Base-by-base conservation (phyloP, 2,113 vertebrate species). In the Mus pahari region DNA sequence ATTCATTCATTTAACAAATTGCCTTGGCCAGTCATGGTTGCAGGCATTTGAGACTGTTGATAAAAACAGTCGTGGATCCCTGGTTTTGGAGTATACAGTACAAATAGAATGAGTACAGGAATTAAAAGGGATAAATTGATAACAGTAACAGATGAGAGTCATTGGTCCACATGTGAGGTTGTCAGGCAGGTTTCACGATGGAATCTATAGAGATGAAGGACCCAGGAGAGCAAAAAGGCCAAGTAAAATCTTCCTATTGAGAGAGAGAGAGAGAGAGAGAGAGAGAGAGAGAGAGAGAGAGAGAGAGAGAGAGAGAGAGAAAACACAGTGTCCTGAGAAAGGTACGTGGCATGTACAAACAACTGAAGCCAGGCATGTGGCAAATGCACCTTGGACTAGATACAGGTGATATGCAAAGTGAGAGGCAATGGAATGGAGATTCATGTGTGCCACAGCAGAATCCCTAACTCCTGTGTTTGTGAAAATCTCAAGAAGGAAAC, bases 1-100 rank as follows among this genome's bases (percentile, higher is more conserved):
- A 45, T 28, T 42, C 88, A 90, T 45, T 82, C 42, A 33, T 50
- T 91, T 89, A 62, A 31, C 45, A 82, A 73, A 22, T 39, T 8
- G 3, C 45, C 53, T 3, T 14, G 58, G 7, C 3, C 45, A 68
- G 89, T 86, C 22, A 39, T 42, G 24, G 10, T 5, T 70, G 50
- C 6, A 60, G 2, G 24, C 28, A 74, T 71, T 68, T 68, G 42
- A 8, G 33, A 58, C n/a, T 79, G 20, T 50, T 71, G 82, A 48
- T 19, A 64, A 95, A 95, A 96, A 84, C 8, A 94, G 48, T 71
- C 12, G 71, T 26, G 50, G 8, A 68, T 79, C 42, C 28, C 50
- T 91, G 16, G 42, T n/a, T 14, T 20, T 83, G 79, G 75, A 48
- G 45, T 45, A 42, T 90, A 74, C 1, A 42, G 7, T 45, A 16